These are phyloP conservation scores for Sebastes melanostomus DNA, from an alignment of 2,797 vertebrate genomes.

Conservation along the genomic window DNA sequence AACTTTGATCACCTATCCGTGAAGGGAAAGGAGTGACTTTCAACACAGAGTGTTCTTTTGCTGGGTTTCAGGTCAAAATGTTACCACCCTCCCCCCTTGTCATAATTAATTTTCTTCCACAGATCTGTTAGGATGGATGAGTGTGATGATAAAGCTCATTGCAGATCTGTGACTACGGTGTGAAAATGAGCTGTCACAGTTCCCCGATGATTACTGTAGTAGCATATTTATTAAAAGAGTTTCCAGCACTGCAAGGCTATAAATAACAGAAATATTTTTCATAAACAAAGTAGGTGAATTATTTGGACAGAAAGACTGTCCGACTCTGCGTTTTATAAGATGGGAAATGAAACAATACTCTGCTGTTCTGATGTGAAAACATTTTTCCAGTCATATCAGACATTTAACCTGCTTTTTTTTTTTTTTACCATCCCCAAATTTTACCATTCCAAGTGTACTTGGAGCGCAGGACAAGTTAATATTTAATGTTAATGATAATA, in stretches of 20 bases:
- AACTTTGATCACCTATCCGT: neutral
- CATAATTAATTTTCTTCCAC: slow-evolving; percentile 10
- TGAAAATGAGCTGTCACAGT: neutral
- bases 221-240: too few relatives aligned
- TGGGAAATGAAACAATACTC: slow-evolving; percentile 24
- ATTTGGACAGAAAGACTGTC: neutral
- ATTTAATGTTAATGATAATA: neutral
- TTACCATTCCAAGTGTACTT: neutral
- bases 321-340: neutral
- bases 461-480: neutral
- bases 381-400: neutral
- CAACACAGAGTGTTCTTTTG: neutral
- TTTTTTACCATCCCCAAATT: neutral
- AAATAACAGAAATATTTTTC: neutral
- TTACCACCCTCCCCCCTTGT: neutral
- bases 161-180: neutral
- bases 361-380: neutral
- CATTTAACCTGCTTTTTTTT: neutral
- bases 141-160: neutral
- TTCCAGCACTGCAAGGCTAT: neutral
- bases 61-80: neutral
- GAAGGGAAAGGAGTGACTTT: neutral
- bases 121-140: neutral
- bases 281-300: neutral
- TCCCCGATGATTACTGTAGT: neutral